These are phyloP conservation scores for Esox niger DNA, from an alignment of 2,113 vertebrate species.

Conservation along the genomic window DNA sequence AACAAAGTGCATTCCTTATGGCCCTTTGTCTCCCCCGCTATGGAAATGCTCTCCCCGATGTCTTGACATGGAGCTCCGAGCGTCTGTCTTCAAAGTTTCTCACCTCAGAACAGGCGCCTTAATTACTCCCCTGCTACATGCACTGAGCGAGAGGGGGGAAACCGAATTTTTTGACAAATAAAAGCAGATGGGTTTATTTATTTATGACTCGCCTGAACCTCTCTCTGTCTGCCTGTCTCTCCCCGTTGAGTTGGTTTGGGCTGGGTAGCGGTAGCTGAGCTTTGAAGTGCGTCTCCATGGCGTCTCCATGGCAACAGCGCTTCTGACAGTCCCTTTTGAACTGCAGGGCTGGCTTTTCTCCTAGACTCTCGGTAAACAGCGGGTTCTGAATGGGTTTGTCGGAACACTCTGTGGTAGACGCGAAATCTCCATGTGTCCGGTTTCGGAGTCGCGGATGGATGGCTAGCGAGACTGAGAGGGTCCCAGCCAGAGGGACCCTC, in stretches of 20 bases:
- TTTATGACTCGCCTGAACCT: constrained; percentile 26
- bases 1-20: constrained; percentile 3
- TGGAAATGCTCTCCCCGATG: constrained; percentile 1
- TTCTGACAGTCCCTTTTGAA: constrained; percentile 27
- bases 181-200: constrained; percentile 14
- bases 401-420: constrained; percentile 2
- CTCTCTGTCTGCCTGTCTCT: no score
- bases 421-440: constrained; percentile 19
- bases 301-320: constrained; percentile 44
- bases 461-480: no score
- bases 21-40: not conserved
- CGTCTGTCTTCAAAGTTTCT: not conserved
- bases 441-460: no score
- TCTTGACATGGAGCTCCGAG: not conserved
- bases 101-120: not conserved
- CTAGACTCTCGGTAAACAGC: constrained; percentile 4
- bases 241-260: constrained; percentile 5
- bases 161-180: not conserved
- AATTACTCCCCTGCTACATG: not conserved
- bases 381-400: constrained; percentile 17
- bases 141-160: not conserved
- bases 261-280: constrained; percentile 7
- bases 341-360: not conserved
- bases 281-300: constrained; percentile 33
- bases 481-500: no score